Evolutionary conservation across 2,797 vertebrate genomes (phyloP), one percentile per base, ranked within the genome.

Genomic region (Eutrigla gurnardus): DNA sequence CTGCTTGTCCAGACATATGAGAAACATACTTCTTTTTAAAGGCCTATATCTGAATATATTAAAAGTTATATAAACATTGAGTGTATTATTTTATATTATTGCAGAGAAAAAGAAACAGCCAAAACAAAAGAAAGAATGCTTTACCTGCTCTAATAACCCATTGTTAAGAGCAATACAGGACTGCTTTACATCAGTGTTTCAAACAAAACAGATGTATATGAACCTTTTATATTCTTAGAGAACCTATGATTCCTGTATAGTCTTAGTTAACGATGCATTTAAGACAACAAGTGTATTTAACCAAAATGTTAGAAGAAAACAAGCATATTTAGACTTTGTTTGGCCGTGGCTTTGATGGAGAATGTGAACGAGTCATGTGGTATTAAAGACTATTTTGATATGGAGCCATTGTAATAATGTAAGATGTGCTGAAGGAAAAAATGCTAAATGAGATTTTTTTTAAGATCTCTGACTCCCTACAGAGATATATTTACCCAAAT

Each of bases 381-480:
- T 33, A 18, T 65, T 42, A 78, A 74, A 64, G 47, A 37, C 6
- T 78, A 53, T 65, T 81, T 76, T 87, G 57, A 76, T 53, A 73
- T 64, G 8, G 49, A 66, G 62, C 66, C 17, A 47, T 64, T 81
- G 67, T 82, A 86, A 25, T 25, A 92, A 90, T 90, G 86, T 89
- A 90, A 72, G 67, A 74, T 62, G 50, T 45, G 45, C n/a, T 59
- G 72, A 85, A 70, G 64, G 50, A 83, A 72, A 80, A 4, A 59
- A 33, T 65, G 50, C 64, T 74, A 47, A 83, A 61, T 68, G 32
- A 86, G 42, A 83, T 80, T 73, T 15, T 65, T 70, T 13, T 65
- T 65, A 73, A 81, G 67, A 73, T 57, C 46, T 87, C 82, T 71
- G 25, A 25, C 25, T 25, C 25, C 11, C 40, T 35, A 7, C 14